Conservation (phyloP, 2,113 vertebrate genomes). For the Microtus ochrogaster region DNA sequence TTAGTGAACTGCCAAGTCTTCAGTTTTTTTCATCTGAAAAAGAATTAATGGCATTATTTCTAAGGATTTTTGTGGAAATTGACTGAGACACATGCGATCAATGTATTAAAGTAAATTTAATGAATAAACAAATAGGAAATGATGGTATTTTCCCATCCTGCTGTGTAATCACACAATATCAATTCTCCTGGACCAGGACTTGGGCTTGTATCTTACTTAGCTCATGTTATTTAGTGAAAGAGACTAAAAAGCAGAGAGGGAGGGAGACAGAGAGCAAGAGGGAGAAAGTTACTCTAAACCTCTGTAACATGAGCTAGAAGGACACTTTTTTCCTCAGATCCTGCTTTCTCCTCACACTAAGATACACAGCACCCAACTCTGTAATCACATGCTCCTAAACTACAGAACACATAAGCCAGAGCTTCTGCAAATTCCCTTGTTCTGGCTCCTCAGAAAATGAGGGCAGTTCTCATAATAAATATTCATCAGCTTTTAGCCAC, state of each 20-base stretch:
- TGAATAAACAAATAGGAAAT: not conserved
- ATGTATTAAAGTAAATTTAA: not conserved
- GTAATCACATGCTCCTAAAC: accelerated
- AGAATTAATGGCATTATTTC: not conserved
- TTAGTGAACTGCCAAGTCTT: not conserved
- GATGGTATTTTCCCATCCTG: not conserved
- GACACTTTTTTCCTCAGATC: accelerated
- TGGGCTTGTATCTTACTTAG: not conserved
- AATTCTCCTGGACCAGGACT: not conserved
- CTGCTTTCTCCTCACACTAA: not conserved
- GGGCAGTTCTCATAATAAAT: not conserved
- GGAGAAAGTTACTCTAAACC: not conserved
- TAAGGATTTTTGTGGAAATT: not conserved
- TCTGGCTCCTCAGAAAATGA: not conserved
- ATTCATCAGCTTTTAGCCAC: not conserved
- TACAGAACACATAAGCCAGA: not conserved
- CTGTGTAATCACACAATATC: not conserved
- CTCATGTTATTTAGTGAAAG: not conserved
- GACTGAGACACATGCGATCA: not conserved
- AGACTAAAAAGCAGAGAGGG: not conserved
- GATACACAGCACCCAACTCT: not conserved
- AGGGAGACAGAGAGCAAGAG: not conserved
- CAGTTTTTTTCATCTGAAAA: not conserved
- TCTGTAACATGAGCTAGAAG: not conserved
- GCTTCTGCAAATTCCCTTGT: not conserved